These are phyloP conservation scores for Thelaira solivaga DNA, from an alignment of 2,888 invertebrate species.

Conservation along the genomic window DNA sequence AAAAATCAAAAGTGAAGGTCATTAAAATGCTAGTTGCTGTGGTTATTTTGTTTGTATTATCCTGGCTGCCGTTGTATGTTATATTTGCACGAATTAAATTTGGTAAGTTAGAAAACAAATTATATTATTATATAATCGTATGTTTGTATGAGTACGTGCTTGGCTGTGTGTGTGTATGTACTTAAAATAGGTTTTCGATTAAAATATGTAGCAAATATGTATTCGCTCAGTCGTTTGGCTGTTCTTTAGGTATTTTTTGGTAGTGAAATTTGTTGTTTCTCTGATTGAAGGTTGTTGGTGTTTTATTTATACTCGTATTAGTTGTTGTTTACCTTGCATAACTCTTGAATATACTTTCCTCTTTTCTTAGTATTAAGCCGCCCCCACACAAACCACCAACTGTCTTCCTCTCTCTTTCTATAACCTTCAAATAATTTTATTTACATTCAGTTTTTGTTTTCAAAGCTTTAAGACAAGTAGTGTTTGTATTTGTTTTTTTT, in stretches of 20 bases:
- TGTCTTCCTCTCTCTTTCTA: background rate
- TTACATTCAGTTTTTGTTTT: slow-evolving; percentile 28
- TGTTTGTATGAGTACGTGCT: background rate
- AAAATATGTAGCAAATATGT: slow-evolving; percentile 4
- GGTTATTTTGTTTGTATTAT: slow-evolving; percentile 93
- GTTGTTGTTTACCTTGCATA: slow-evolving; percentile 53
- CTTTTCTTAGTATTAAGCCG: too few relatives aligned
- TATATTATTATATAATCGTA: background rate
- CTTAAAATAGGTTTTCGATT: background rate
- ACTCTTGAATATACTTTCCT: slow-evolving; percentile 43
- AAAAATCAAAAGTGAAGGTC: slow-evolving; percentile 95
- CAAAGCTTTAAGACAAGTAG: background rate
- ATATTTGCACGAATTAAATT: slow-evolving; percentile 92
- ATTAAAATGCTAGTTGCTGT: slow-evolving; percentile 96
- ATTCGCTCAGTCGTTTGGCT: background rate
- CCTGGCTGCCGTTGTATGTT: slow-evolving; percentile 94
- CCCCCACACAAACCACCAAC: slow-evolving; percentile 50
- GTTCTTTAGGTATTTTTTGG: background rate
- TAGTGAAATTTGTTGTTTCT: slow-evolving; percentile 26
- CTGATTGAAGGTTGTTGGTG: slow-evolving; percentile 48
- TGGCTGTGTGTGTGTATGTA: background rate
- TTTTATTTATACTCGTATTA: background rate
- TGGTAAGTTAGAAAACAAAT: slow-evolving; percentile 79
- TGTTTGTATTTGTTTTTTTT: background rate
- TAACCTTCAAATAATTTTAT: slow-evolving; percentile 40